phyloP scores from a whole-genome alignment of 2,113 vertebrate species.

The Pituophis catenifer region DNA sequence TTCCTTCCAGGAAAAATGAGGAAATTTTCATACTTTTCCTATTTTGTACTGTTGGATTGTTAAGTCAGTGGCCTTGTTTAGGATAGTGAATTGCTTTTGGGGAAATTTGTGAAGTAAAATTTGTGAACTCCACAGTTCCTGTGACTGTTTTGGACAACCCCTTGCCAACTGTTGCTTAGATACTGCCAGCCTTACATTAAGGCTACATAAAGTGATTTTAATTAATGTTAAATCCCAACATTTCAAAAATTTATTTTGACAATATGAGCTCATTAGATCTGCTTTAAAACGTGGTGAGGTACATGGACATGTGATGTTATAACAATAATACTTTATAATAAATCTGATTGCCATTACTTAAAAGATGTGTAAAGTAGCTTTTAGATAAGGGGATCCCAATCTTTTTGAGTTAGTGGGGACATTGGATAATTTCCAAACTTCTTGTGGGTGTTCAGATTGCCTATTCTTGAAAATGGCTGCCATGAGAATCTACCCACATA shows the following conservation, averaged over 20 bases:
- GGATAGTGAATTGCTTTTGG: not conserved
- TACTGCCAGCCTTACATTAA: not conserved
- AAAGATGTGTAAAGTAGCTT: not conserved
- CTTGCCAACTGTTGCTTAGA: not conserved
- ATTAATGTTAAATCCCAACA: not conserved
- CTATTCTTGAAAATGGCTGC: not conserved
- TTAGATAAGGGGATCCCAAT: not conserved
- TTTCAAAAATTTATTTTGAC: not conserved
- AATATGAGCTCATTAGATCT: not conserved
- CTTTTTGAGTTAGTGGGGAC: not conserved
- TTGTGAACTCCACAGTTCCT: not conserved
- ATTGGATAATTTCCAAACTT: not conserved
- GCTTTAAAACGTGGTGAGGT: not conserved
- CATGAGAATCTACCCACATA: not conserved
- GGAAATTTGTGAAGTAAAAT: not conserved
- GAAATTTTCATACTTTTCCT: not conserved
- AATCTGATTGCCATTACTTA: not conserved
- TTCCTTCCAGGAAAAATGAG: not conserved
- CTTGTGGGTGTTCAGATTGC: not conserved
- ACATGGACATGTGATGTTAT: not conserved
- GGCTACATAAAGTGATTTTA: not conserved
- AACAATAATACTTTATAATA: not conserved
- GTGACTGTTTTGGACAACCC: not conserved
- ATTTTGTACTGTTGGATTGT: not conserved
- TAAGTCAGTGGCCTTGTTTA: not conserved